These are phyloP conservation scores for Hydrozoanthus gracilis DNA, from an alignment of 92 coral and sea anemone genomes.

Conservation along the genomic window DNA sequence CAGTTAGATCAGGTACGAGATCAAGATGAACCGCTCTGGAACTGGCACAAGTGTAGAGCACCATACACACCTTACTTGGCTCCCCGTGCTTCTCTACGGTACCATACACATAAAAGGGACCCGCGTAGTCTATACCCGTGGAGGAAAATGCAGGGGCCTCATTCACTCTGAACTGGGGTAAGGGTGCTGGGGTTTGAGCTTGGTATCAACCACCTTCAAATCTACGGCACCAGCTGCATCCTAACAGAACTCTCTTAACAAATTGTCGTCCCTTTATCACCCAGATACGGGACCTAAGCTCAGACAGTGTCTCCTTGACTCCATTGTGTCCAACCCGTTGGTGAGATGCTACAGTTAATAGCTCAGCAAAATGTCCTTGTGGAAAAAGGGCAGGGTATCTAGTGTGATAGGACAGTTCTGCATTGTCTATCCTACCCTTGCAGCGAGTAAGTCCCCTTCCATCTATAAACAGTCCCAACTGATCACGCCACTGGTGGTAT, in stretches of 20 bases:
- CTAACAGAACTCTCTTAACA: conserved; percentile 34
- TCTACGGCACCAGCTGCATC: conserved; percentile 31
- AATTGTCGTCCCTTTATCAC: conserved; percentile 48
- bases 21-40: not conserved
- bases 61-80: not conserved
- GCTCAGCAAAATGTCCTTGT: conserved; percentile 21
- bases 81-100: not conserved
- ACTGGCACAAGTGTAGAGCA: not conserved
- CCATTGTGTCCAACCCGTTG: not conserved
- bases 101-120: no score
- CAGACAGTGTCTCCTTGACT: conserved; percentile 39
- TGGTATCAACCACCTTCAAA: conserved; percentile 16
- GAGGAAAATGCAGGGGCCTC: no score
- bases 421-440: no score
- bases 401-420: conserved; percentile 19
- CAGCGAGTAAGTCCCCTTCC: not conserved
- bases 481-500: conserved; percentile 38
- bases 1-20: not conserved
- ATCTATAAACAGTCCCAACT: conserved; percentile 43
- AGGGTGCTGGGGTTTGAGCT: conserved; percentile 34
- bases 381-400: conserved; percentile 37
- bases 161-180: not conserved
- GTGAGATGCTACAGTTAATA: conserved; percentile 35
- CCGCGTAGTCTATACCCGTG: no score
- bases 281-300: conserved; percentile 47